A percentile compares a stretch with the other conserved stretches of the same genome.
phyloP scores from a whole-genome alignment of 2,797 vertebrate genomes.

The Diplodus puntazzo region DNA sequence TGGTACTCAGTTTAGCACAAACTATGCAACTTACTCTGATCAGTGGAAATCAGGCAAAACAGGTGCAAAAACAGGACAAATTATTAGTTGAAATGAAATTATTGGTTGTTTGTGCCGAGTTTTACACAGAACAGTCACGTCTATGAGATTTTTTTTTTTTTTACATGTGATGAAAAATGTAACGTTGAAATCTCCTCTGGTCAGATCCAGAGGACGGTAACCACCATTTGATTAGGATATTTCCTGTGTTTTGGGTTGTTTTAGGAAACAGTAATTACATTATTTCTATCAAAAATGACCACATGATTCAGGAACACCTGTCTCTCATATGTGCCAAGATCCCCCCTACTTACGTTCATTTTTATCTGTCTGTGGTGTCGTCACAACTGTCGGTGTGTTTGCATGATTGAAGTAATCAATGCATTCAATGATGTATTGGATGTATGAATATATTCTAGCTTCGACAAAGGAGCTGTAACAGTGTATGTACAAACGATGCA shows the following conservation, averaged over 20 bases:
- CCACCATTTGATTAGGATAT: background rate
- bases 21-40: slow-evolving; percentile 37
- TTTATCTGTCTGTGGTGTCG: background rate
- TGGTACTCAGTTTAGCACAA: background rate
- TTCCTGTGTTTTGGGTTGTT: slow-evolving; percentile 13
- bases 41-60: background rate
- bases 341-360: background rate
- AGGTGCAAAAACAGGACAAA: background rate
- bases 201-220: background rate
- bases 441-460: slow-evolving; percentile 72
- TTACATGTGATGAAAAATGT: background rate
- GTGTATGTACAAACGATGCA: slow-evolving; percentile 59
- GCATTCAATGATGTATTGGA: slow-evolving; percentile 56
- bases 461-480: slow-evolving; percentile 60
- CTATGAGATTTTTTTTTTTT: background rate
- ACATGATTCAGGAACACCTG: background rate
- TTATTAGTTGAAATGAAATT: background rate
- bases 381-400: slow-evolving; percentile 16
- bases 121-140: background rate
- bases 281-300: background rate
- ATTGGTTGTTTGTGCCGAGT: background rate
- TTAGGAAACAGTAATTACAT: background rate
- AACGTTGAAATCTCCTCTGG: background rate
- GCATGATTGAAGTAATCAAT: slow-evolving; percentile 14
- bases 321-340: background rate